Conservation (phyloP, 35 echinoderm and acorn worm species). For the Eucidaris tribuloides region DNA sequence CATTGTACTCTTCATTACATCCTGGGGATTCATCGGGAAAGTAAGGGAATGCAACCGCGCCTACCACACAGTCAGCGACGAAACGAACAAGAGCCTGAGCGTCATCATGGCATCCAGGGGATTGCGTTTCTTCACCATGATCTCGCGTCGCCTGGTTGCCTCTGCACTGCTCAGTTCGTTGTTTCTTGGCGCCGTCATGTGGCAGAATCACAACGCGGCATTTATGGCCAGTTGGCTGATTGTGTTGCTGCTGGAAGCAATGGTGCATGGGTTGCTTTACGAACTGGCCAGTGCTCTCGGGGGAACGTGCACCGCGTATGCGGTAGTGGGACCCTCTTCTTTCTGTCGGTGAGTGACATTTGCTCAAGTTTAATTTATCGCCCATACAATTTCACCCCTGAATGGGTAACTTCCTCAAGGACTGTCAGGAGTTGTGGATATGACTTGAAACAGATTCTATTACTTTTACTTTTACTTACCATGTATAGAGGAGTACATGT, state of each 20-base stretch:
- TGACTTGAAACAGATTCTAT: too few relatives aligned
- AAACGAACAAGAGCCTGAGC: slow-evolving; percentile 57
- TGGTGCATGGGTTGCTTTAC: slow-evolving; percentile 77
- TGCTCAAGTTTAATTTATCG: background rate
- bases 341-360: slow-evolving; percentile 76
- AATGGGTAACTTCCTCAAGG: too few relatives aligned
- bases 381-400: background rate
- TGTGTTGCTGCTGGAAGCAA: slow-evolving; percentile 69
- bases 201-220: slow-evolving; percentile 80
- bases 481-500: too few relatives aligned
- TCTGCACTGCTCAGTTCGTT: slow-evolving; percentile 64
- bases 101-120: slow-evolving; percentile 89
- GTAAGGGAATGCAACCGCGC: slow-evolving; percentile 69
- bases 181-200: slow-evolving; percentile 77
- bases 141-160: slow-evolving; percentile 66
- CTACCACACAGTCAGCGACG: slow-evolving; percentile 32
- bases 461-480: too few relatives aligned
- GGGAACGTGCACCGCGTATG: slow-evolving; percentile 77
- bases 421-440: too few relatives aligned
- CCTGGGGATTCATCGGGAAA: slow-evolving; percentile 87
- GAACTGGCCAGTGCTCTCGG: slow-evolving; percentile 74
- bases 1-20: slow-evolving; percentile 61
- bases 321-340: slow-evolving; percentile 81
- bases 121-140: slow-evolving; percentile 79
- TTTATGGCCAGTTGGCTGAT: slow-evolving; percentile 80